These are phyloP conservation scores for Danio jaintianensis DNA, from an alignment of 2,797 vertebrate species.

Conservation along the genomic window DNA sequence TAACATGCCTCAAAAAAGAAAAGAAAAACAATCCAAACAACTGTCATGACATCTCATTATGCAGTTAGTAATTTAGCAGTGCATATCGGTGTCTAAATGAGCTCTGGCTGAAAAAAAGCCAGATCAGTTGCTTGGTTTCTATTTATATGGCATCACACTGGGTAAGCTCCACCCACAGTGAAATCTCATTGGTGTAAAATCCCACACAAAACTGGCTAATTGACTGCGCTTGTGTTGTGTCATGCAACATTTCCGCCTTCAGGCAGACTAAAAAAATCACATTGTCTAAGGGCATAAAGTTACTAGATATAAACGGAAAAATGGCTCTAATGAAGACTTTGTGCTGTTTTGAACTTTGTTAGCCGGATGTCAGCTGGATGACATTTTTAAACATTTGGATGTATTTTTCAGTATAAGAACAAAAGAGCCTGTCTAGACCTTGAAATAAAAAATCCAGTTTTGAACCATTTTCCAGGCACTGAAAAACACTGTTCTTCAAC, in stretches of 20 bases:
- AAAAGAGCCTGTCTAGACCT: constrained; percentile 19
- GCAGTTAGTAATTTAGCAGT: not conserved
- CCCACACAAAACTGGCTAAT: constrained; percentile 4
- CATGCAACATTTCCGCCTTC: not conserved
- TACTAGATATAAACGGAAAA: not conserved
- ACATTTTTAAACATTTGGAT: not conserved
- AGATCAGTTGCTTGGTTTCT: not conserved
- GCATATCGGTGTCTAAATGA: constrained; percentile 3
- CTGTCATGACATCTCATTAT: constrained; percentile 12
- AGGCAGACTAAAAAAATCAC: not conserved
- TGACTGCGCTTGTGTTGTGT: not conserved
- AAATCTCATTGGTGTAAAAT: not conserved
- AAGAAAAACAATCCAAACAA: not conserved
- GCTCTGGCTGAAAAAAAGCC: not conserved
- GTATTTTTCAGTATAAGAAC: not conserved
- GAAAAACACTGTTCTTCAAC: constrained; percentile 14
- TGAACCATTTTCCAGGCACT: not conserved
- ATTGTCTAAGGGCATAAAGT: not conserved
- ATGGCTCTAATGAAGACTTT: constrained; percentile 13
- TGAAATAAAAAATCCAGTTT: constrained; percentile 25
- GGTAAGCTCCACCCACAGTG: not conserved
- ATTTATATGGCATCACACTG: not conserved
- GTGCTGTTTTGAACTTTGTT: constrained; percentile 7
- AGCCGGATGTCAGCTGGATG: not conserved
- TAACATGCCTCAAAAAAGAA: not conserved